Evolutionary conservation across 53 echinoderm and acorn worm species (phyloP), one percentile per base, ranked within the genome.

Genomic region (Holothuria scabra): DNA sequence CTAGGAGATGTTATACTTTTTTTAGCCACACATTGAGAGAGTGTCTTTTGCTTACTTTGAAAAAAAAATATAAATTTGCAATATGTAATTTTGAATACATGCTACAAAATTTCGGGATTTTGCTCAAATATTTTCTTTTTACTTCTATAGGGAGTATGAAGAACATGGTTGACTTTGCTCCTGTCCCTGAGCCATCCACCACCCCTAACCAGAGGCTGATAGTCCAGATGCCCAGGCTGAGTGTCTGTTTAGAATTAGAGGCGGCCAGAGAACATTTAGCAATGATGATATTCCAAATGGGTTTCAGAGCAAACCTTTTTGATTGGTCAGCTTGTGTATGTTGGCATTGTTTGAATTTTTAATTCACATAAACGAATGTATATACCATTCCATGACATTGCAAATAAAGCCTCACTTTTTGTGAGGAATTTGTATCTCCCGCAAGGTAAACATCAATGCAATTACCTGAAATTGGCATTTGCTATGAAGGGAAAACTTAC

Each of bases 111-210:
- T 41, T 41, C 0, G 41, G 6, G 0, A 41, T 0, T 41, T 5
- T 41, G 2, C 10, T 41, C 41, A 41, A 41, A 41, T 41, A 5
- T 41, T 41, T 41, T 84, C 32, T n/a, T 41, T 58, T 25, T 48
- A 57, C 12, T 12, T 34, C 35, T 10, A 25, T 57, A 95, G 95
- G 93, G 28, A 95, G 91, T 79, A 93, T 93, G 91, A 93, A 93
- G 86, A 95, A 93, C 79, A 93, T 93, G 93, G 95, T 91, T 1
- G 93, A 93, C 80, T 95, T 95, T 86, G 87, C 85, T 16, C 93
- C 95, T 0, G 44, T 83, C 12, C 71, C 87, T 0, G 95, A 95
- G 72, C 91, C 86, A 1, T 84, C 85, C 60, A 60, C 87, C 10
- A 74, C 81, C 60, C 86, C 87, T 56, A 84, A 79, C 49, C 84